Evolutionary conservation across 2,888 invertebrate genomes (phyloP).

Genomic region (Drosophila tripunctata): DNA sequence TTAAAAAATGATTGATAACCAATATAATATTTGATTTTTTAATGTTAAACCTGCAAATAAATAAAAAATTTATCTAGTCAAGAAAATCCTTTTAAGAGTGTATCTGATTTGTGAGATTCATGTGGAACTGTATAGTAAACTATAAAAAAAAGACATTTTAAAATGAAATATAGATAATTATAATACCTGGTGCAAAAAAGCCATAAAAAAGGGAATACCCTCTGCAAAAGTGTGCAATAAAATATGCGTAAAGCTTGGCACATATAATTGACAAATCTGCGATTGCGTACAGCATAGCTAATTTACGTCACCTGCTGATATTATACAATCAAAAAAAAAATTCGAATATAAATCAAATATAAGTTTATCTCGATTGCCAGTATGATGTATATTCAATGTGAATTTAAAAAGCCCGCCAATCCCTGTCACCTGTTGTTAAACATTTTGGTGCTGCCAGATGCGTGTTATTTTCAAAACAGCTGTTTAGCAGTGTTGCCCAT

Average conservation of each 20-base stretch:
- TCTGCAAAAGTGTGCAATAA: not conserved
- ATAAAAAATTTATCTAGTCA: no score
- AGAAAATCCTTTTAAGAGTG: no score
- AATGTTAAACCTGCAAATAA: no score
- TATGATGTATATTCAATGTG: no score
- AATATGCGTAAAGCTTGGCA: constrained; percentile 16
- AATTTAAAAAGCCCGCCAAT: constrained; percentile 3
- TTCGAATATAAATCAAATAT: not conserved
- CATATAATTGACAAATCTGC: constrained; percentile 38
- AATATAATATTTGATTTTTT: no score
- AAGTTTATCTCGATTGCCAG: not conserved
- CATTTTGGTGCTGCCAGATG: constrained; percentile 30
- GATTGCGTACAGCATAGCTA: constrained; percentile 6
- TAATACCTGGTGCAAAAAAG: no score
- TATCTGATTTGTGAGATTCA: no score
- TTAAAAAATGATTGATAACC: no score
- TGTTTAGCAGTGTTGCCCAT: constrained; percentile 33
- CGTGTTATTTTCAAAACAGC: constrained; percentile 15
- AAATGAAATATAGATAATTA: no score
- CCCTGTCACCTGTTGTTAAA: constrained; percentile 41
- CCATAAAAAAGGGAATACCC: constrained; percentile 1
- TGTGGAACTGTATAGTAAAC: no score
- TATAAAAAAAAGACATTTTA: no score
- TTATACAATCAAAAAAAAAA: constrained; percentile 5
- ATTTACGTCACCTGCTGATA: not conserved